Base-by-base conservation (phyloP, 2,113 vertebrate species). In the Corydoras maculifer region DNA sequence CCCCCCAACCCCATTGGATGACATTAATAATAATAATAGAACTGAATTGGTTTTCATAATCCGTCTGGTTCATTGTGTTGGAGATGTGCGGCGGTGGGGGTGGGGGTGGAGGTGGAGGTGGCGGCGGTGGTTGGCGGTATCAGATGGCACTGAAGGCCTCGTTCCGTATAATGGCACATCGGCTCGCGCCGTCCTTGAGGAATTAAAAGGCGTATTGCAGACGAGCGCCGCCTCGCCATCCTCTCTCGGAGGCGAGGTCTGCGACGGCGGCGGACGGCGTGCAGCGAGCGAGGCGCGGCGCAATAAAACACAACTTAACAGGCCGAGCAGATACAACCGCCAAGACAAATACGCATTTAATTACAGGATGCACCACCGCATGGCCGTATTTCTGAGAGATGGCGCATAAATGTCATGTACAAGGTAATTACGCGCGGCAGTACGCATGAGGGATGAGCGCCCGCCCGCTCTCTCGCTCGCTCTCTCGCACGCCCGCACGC, bases 371-470 rank as follows among this genome's bases (percentile, higher is more conserved):
- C 63, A 65, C 29, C 63, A 18, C 48, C 43, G 15, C 49, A 53
- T 53, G 49, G 11, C 49, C 48, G 29, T 65, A 51, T 51, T 65
- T 51, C 11, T 6, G 10, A 53, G 15, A 18, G 29, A 51, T 65
- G 63, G 63, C 48, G 50, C 18, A 53, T 65, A 65, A 65, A 65
- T 65, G 63, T 51, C 63, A 65, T 65, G 18, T 50, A 51, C 49
- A 65, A 43, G 15, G 43, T 65, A 65, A 65, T 65, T 65, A 65
- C 9, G 49, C 50, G 63, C 50, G 18, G 18, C 10, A 51, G 15
- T 15, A 13, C 51, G 50, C 49, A 12, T 43, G 35, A 65, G 48
- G 25, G n/a, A 29, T 53, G 51, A 53, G 9, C 49, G 7, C 11
- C 7, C 49, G 7, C 11, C 7, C 18, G 18, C 18, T 25, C 18